phyloP scores from a whole-genome alignment of 2,888 invertebrate genomes.

The Lasioglossum malachurum region DNA sequence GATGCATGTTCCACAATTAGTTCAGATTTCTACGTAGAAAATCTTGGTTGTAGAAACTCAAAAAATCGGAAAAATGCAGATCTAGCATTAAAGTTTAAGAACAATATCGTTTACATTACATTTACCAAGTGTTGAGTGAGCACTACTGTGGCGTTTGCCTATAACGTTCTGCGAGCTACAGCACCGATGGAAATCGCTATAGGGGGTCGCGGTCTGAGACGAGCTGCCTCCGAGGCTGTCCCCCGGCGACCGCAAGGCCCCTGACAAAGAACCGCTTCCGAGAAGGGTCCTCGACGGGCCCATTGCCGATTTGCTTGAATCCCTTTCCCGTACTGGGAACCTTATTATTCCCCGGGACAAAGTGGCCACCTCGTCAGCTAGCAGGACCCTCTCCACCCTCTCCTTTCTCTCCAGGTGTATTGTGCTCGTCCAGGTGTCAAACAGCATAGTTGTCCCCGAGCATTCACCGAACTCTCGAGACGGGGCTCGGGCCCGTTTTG shows the following conservation, averaged over 20 bases:
- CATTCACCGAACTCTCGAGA: slow-evolving; percentile 31
- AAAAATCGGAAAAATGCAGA: no score
- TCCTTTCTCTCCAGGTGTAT: background rate
- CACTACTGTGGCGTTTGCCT: background rate
- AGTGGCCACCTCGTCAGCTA: slow-evolving; percentile 60
- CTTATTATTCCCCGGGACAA: slow-evolving; percentile 73
- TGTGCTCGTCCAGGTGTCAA: slow-evolving; percentile 72
- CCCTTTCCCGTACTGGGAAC: slow-evolving; percentile 59
- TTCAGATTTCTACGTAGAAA: no score
- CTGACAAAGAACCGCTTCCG: slow-evolving; percentile 71
- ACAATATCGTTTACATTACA: no score
- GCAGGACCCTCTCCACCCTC: slow-evolving; percentile 52
- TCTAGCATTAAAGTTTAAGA: no score
- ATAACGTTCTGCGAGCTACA: background rate
- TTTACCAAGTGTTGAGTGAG: no score
- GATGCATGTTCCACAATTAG: no score
- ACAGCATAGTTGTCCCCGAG: slow-evolving; percentile 61
- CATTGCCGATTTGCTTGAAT: slow-evolving; percentile 52
- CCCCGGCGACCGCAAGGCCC: slow-evolving; percentile 62
- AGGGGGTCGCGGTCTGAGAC: slow-evolving; percentile 57
- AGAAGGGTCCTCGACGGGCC: slow-evolving; percentile 31
- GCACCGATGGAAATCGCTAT: slow-evolving; percentile 41
- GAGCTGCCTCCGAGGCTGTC: slow-evolving; percentile 21
- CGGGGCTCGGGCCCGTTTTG: background rate
- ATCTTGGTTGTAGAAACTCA: no score